A percentile compares a stretch with the other conserved stretches of the same genome.
Evolutionary conservation across 2,888 invertebrate genomes (phyloP).

Genomic region (Allolobophora icterica): DNA sequence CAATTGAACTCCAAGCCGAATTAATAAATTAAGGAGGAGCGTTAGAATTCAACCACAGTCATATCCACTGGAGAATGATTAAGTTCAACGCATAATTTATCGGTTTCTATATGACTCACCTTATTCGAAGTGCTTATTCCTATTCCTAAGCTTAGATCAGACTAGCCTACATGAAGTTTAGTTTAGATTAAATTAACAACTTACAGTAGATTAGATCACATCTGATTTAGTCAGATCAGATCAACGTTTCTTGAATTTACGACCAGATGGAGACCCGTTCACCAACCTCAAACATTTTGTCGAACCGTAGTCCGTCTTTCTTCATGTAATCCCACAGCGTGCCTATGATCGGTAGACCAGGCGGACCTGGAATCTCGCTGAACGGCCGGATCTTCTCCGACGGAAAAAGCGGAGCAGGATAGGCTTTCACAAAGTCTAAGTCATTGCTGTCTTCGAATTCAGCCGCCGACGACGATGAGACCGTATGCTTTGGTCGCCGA

Average conservation of each 20-base stretch:
- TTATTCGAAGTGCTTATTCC: too few relatives aligned
- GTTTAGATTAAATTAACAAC: too few relatives aligned
- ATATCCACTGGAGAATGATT: too few relatives aligned
- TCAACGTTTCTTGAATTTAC: neutral
- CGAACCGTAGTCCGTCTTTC: constrained; percentile 60
- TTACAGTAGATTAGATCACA: too few relatives aligned
- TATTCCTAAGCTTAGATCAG: too few relatives aligned
- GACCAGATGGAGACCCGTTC: neutral
- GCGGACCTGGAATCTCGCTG: constrained; percentile 48
- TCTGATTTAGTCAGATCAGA: too few relatives aligned
- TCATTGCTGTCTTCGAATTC: neutral
- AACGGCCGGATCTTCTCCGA: constrained; percentile 38
- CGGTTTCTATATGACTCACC: too few relatives aligned
- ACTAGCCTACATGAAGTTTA: too few relatives aligned
- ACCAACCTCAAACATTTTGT: constrained; percentile 62
- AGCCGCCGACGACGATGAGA: neutral
- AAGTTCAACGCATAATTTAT: too few relatives aligned
- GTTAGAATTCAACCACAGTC: too few relatives aligned
- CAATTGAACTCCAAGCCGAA: too few relatives aligned
- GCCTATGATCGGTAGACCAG: constrained; percentile 47
- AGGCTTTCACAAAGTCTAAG: neutral
- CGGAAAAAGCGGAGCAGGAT: neutral
- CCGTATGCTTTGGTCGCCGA: neutral
- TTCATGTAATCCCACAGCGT: constrained; percentile 50
- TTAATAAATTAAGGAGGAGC: too few relatives aligned